Evolutionary conservation across 2,113 vertebrate genomes (phyloP), one percentile per base, ranked within the genome.

Genomic region (Crotalus helleri): DNA sequence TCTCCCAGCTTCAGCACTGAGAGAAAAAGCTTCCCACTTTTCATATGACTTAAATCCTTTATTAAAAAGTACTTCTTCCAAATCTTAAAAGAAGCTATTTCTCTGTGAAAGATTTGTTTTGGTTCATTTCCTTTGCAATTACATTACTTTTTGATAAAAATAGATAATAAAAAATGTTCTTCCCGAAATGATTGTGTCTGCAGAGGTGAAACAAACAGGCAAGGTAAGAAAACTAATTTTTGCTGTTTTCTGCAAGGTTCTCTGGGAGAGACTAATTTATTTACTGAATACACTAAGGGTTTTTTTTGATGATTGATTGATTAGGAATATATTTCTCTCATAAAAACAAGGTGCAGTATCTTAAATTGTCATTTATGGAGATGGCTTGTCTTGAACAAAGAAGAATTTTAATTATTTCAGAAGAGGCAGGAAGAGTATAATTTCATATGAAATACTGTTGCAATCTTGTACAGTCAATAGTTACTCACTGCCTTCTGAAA

Each of bases 121-220:
- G 94, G 87, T 95, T 96, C 93, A 94, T 96, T 96, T 96, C 87
- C 88, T 96, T 95, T 90, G 64, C 93, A 96, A 96, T 96, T 96
- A 91, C 49, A 88, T 94, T 95, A 94, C 92, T 91, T 93, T 93
- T 96, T 96, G 94, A 96, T 97, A 95, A 96, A 95, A 94, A 93
- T 44, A 94, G 93, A 94, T 96, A 95, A 94, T 94, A 88, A 93
- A 94, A 61, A 85, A 95, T 92, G 90, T 87, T 96, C 94, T 96
- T 94, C 90, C 85, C 3, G 61, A 59, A 94, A 92, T 91, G 69
- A 95, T 94, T 93, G 24, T 94, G 15, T 92, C 92, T 92, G 57
- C n/a, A 58, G 81, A 87, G 91, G 44, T 59, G 85, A 21, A 87
- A 29, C 55, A n/a, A 29, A 87, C 6, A 86, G 29, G 57, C 90